Percentiles rank a stretch among this genome's conserved stretches.
Evolutionary conservation across 2,797 vertebrate genomes (phyloP).

Genomic region (Sandelia bainsii): DNA sequence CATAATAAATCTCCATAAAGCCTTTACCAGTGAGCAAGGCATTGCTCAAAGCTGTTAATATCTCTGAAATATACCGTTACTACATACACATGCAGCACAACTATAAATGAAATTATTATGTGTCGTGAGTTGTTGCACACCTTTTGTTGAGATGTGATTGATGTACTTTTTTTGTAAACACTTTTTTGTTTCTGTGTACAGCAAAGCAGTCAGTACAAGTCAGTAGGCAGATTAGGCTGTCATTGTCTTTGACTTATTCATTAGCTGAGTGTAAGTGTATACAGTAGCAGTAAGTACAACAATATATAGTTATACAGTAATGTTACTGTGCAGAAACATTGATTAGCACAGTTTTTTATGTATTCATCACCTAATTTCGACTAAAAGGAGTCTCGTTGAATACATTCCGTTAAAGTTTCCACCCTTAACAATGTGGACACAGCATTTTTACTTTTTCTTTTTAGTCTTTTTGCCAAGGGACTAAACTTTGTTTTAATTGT

Average conservation of each 20-base stretch:
- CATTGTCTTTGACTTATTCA: constrained; percentile 66
- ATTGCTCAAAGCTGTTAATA: constrained; percentile 7
- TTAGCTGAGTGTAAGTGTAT: constrained; percentile 70
- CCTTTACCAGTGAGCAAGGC: constrained; percentile 17
- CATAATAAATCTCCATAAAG: constrained; percentile 26
- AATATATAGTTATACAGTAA: constrained; percentile 41
- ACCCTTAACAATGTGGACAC: neutral
- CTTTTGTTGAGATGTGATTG: constrained; percentile 56
- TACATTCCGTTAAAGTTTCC: constrained; percentile 7
- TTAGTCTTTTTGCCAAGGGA: constrained; percentile 16
- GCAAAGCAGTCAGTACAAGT: constrained; percentile 36
- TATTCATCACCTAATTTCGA: constrained; percentile 31
- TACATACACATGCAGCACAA: constrained; percentile 54
- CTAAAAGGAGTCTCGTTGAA: constrained; percentile 26
- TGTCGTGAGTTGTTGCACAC: constrained; percentile 47
- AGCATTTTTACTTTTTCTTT: constrained; percentile 3
- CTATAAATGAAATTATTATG: constrained; percentile 31
- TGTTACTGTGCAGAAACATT: constrained; percentile 49
- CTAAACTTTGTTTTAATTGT: constrained; percentile 22
- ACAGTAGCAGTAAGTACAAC: constrained; percentile 45
- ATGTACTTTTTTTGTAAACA: constrained; percentile 49
- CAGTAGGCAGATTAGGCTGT: constrained; percentile 51
- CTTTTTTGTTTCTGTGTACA: constrained; percentile 37
- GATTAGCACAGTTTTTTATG: constrained; percentile 53
- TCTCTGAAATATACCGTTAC: constrained; percentile 31